phyloP scores from a whole-genome alignment of 2,113 vertebrate species.

The Trachemys scripta region DNA sequence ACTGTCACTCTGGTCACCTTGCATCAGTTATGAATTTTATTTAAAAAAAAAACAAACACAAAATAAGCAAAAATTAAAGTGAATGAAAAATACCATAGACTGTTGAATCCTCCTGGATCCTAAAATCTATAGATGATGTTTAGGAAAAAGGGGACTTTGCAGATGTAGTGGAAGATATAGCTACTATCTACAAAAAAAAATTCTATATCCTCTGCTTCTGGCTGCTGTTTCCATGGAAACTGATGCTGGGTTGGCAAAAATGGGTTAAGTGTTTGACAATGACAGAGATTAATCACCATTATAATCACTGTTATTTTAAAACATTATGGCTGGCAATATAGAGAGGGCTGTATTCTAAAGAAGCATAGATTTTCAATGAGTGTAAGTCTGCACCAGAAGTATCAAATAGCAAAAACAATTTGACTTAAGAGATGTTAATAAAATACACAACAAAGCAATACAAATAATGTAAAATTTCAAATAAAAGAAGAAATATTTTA shows the following conservation, averaged over 20 bases:
- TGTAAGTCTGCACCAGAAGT: conserved; percentile 39
- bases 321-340: conserved; percentile 61
- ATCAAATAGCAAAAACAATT: conserved; percentile 52
- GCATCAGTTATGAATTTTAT: not conserved
- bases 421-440: conserved; percentile 70
- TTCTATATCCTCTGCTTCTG: not conserved
- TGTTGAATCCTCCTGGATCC: not conserved
- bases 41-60: not conserved
- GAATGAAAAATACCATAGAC: not conserved
- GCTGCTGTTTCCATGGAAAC: conserved; percentile 79
- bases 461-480: conserved; percentile 23
- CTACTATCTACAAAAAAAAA: conserved; percentile 64
- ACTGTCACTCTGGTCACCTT: not conserved
- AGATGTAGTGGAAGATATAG: conserved; percentile 44
- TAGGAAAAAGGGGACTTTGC: not conserved
- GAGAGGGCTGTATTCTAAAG: conserved; percentile 50
- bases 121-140: not conserved
- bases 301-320: conserved; percentile 80
- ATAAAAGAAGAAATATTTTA: conserved; percentile 25
- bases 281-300: conserved; percentile 80
- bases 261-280: conserved; percentile 76
- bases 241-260: conserved; percentile 76
- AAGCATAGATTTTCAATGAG: conserved; percentile 59
- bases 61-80: not conserved
- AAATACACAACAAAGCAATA: conserved; percentile 66